Percentiles rank a stretch among this genome's conserved stretches.
phyloP scores from a whole-genome alignment of 2,113 vertebrate genomes.

The Sebastes schlegelii region DNA sequence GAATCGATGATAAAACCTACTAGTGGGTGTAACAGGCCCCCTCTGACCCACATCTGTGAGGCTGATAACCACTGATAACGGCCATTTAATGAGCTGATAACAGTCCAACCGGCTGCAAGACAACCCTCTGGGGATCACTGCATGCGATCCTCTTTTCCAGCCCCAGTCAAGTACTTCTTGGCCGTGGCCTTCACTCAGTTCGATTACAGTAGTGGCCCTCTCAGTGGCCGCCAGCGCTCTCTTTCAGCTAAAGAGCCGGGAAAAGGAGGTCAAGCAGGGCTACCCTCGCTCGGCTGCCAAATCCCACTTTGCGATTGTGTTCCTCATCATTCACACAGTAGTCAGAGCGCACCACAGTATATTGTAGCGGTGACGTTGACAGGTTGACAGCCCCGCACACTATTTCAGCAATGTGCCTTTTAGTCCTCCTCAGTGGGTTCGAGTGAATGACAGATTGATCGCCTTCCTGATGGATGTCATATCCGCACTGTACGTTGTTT shows the following conservation, averaged over 20 bases:
- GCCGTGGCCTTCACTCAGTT: conserved; percentile 1
- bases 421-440: conserved; percentile 41
- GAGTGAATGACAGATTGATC: conserved; percentile 51
- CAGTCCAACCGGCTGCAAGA: too few relatives aligned
- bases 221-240: background rate
- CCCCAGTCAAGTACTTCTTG: conserved; percentile 3
- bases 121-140: too few relatives aligned
- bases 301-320: conserved; percentile 61
- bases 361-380: conserved; percentile 50
- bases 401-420: conserved; percentile 61
- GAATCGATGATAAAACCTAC: too few relatives aligned
- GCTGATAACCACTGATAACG: too few relatives aligned
- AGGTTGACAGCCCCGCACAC: conserved; percentile 51
- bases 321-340: conserved; percentile 68
- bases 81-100: too few relatives aligned
- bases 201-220: conserved; percentile 28
- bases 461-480: conserved; percentile 45
- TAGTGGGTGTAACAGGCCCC: too few relatives aligned
- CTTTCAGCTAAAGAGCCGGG: conserved; percentile 13
- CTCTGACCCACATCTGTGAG: too few relatives aligned
- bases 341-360: conserved; percentile 47
- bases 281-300: conserved; percentile 51
- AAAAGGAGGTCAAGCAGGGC: conserved; percentile 38
- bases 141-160: conserved; percentile 1
- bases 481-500: conserved; percentile 45